These are phyloP conservation scores for Pipistrellus kuhlii DNA, from an alignment of 2,797 vertebrate species.

Conservation along the genomic window DNA sequence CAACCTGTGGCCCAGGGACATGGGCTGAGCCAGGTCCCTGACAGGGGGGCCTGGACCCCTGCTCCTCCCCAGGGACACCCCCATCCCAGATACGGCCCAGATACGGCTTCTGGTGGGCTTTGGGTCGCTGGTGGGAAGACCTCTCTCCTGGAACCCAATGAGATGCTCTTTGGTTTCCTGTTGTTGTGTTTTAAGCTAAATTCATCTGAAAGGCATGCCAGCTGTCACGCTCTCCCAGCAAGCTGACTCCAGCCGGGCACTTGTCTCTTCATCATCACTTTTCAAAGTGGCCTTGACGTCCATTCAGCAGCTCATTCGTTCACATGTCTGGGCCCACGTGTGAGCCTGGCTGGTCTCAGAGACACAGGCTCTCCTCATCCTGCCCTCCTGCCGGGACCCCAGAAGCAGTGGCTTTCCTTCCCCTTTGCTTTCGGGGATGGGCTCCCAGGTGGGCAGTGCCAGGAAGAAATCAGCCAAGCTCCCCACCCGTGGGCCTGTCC, in stretches of 20 bases:
- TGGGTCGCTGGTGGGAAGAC: neutral
- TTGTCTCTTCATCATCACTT: neutral
- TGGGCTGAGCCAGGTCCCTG: neutral
- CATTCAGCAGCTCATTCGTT: neutral
- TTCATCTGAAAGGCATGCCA: neutral
- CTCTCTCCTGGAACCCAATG: neutral
- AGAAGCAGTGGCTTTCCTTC: rapidly evolving
- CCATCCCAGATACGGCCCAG: rapidly evolving
- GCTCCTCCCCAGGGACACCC: neutral
- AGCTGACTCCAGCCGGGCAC: neutral
- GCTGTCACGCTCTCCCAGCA: too few relatives aligned
- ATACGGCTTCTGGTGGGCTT: neutral
- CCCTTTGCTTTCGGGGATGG: too few relatives aligned
- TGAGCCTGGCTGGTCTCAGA: neutral
- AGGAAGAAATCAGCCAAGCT: neutral
- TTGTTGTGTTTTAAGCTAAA: neutral
- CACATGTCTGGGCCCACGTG: rapidly evolving
- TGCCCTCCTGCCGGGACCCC: rapidly evolving
- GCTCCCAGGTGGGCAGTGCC: neutral
- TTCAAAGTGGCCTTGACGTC: neutral
- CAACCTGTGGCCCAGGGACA: neutral
- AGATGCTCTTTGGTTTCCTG: neutral
- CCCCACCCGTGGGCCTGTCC: neutral
- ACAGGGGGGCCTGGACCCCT: neutral
- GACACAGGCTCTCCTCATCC: rapidly evolving